Percentiles rank a stretch among this genome's conserved stretches.
phyloP scores from a whole-genome alignment of 2,888 invertebrate genomes.

The Epirrhoe alternata region DNA sequence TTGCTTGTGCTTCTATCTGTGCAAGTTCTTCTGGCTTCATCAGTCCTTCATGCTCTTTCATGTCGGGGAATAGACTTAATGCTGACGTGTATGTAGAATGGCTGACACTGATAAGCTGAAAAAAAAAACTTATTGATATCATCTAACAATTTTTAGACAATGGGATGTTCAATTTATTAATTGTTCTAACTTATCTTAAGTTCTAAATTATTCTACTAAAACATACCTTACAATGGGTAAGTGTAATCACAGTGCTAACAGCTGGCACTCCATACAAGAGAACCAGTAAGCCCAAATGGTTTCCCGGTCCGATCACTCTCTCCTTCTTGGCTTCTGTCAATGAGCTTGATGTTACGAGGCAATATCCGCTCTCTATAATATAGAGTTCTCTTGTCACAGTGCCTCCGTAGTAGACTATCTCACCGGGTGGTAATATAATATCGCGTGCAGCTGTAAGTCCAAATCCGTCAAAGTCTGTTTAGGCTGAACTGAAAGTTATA shows the following conservation, averaged over 20 bases:
- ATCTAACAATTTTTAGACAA: too few species aligned
- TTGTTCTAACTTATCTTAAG: neutral
- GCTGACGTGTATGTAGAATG: constrained; percentile 77
- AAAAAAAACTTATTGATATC: constrained; percentile 26
- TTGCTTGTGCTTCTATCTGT: constrained; percentile 61
- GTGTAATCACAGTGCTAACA: constrained; percentile 75
- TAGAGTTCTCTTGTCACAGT: constrained; percentile 81
- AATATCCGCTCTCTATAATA: constrained; percentile 81
- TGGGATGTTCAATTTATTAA: neutral
- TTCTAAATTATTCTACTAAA: neutral
- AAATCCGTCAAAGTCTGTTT: neutral
- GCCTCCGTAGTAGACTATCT: constrained; percentile 82
- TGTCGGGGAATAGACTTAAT: constrained; percentile 77
- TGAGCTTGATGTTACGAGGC: constrained; percentile 69
- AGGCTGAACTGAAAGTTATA: neutral
- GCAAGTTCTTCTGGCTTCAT: constrained; percentile 65
- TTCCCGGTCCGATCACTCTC: constrained; percentile 74
- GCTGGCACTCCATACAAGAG: constrained; percentile 80
- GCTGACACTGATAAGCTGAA: constrained; percentile 72
- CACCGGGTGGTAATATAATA: constrained; percentile 79
- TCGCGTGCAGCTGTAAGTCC: constrained; percentile 67
- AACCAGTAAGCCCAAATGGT: constrained; percentile 76
- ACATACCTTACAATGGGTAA: constrained; percentile 82
- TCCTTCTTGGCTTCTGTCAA: constrained; percentile 64
- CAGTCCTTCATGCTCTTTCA: constrained; percentile 75